A percentile compares a stretch with the other conserved stretches of the same genome.
Conservation (phyloP, 2,797 vertebrate species). For the Paguma larvata region DNA sequence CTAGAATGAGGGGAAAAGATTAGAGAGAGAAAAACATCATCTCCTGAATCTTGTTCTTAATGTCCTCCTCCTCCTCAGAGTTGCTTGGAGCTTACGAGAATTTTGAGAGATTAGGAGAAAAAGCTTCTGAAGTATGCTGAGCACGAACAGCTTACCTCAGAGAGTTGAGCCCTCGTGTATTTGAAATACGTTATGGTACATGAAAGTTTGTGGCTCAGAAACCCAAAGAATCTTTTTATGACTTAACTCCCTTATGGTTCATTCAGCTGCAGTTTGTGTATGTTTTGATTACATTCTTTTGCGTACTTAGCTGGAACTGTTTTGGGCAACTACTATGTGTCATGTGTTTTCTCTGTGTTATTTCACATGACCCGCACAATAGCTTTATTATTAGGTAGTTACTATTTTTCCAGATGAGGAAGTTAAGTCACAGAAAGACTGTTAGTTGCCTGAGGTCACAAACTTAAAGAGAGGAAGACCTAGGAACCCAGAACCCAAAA, state of each 20-base stretch:
- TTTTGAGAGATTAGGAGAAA: background rate
- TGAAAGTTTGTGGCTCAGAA: conserved; percentile 11
- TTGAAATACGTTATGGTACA: background rate
- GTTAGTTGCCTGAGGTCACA: background rate
- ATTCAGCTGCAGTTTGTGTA: background rate
- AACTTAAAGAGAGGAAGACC: background rate
- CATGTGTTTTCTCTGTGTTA: background rate
- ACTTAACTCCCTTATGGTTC: background rate
- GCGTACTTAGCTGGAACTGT: background rate
- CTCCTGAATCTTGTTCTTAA: background rate
- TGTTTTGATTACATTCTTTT: background rate
- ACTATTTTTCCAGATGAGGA: background rate
- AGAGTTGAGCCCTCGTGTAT: background rate
- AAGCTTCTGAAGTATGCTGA: background rate
- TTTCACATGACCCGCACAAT: background rate
- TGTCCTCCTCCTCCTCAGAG: background rate
- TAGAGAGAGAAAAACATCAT: background rate
- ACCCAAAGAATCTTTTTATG: background rate
- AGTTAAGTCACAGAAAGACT: background rate
- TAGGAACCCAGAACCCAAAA: background rate
- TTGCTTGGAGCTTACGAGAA: background rate
- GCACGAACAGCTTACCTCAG: background rate
- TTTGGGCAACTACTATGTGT: background rate
- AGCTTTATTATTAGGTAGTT: background rate
- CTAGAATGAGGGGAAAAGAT: background rate